These are phyloP conservation scores for Pedionomus torquatus DNA, from an alignment of 2,113 vertebrate species.

Conservation along the genomic window DNA sequence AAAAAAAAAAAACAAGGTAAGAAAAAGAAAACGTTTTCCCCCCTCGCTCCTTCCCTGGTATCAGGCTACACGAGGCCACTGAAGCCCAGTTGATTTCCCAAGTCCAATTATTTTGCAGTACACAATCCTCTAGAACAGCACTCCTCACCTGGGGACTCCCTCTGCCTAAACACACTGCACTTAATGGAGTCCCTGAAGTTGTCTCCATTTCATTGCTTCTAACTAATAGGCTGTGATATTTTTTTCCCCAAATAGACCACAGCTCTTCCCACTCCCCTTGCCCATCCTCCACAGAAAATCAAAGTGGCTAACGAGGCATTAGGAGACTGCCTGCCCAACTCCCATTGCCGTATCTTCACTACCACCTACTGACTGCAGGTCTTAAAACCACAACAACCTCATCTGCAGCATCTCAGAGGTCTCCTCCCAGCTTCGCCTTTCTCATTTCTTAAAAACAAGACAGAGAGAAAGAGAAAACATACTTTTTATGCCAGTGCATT, in stretches of 20 bases:
- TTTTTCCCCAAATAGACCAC: slow-evolving; percentile 83
- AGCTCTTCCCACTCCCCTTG: slow-evolving; percentile 74
- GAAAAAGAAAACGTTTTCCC: slow-evolving; percentile 27
- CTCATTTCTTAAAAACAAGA: neutral
- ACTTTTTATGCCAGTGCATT: neutral
- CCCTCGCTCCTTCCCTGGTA: neutral
- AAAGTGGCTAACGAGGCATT: slow-evolving; percentile 72
- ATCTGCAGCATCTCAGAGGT: neutral
- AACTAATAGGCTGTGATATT: slow-evolving; percentile 95
- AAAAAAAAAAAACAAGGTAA: neutral
- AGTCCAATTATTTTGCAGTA: slow-evolving; percentile 92
- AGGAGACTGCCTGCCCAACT: slow-evolving; percentile 19
- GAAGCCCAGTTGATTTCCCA: slow-evolving; percentile 95
- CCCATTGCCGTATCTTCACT: slow-evolving; percentile 46
- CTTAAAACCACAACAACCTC: slow-evolving; percentile 38
- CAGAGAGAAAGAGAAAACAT: neutral
- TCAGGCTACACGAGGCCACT: slow-evolving; percentile 80
- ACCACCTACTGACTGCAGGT: slow-evolving; percentile 51
- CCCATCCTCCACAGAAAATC: slow-evolving; percentile 64
- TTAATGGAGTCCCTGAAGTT: slow-evolving; percentile 96
- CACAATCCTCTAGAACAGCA: slow-evolving; percentile 86
- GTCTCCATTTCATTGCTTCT: slow-evolving; percentile 91
- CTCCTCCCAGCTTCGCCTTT: neutral
- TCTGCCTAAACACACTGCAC: slow-evolving; percentile 88
- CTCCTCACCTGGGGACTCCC: slow-evolving; percentile 82